Evolutionary conservation across 2,888 invertebrate genomes (phyloP).

Genomic region (Drosophila falleni): DNA sequence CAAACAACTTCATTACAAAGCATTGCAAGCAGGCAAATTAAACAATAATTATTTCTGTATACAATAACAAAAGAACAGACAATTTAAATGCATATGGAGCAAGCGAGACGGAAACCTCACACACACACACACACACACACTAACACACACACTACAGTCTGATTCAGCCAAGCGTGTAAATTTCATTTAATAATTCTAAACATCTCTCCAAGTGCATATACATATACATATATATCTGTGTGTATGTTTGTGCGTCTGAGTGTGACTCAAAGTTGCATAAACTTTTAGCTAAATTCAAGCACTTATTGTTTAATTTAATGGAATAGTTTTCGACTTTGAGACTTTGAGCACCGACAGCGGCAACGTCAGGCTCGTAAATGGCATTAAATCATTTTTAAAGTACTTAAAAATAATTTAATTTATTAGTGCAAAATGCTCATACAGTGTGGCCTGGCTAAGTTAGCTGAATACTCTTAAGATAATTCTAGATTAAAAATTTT

Average conservation of each 20-base stretch:
- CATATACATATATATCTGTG: background rate
- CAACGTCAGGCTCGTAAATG: conserved; percentile 23
- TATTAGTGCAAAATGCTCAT: conserved; percentile 52
- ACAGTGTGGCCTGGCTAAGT: conserved; percentile 39
- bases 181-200: conserved; percentile 68
- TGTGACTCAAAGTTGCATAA: conserved; percentile 52
- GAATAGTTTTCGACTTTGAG: conserved; percentile 53
- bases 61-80: conserved; percentile 57
- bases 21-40: conserved; percentile 63
- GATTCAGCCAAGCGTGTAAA: conserved; percentile 59
- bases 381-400: conserved; percentile 74
- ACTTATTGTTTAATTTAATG: conserved; percentile 73
- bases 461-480: background rate
- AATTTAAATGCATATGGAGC: conserved; percentile 37
- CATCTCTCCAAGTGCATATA: conserved; percentile 7
- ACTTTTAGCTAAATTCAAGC: conserved; percentile 65
- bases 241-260: conserved; percentile 19
- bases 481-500: background rate
- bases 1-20: conserved; percentile 65
- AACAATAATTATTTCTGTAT: conserved; percentile 73
- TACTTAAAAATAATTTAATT: conserved; percentile 68
- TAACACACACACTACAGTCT: conserved; percentile 15
- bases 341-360: conserved; percentile 3
- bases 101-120: conserved; percentile 36
- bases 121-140: conserved; percentile 22